Percentiles rank a stretch among this genome's conserved stretches.
Conservation (phyloP, 2,797 vertebrate species). For the Schizopygopsis pylzovi region DNA sequence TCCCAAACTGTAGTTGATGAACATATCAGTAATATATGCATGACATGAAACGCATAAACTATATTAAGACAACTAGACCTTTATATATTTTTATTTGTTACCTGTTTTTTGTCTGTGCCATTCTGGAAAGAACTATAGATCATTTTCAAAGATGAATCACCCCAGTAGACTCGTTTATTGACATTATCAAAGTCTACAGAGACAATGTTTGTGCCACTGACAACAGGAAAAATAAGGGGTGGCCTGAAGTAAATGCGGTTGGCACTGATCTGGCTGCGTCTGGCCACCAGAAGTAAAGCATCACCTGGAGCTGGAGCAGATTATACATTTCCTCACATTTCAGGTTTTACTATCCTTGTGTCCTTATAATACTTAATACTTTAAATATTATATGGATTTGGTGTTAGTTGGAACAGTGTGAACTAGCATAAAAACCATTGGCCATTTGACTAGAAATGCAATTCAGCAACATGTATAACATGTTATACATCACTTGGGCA, state of each 20-base stretch:
- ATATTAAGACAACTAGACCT: not conserved
- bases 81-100: slow-evolving; percentile 67
- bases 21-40: not conserved
- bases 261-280: slow-evolving; percentile 84
- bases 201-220: slow-evolving; percentile 83
- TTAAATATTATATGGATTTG: not conserved
- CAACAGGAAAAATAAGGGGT: slow-evolving; percentile 78
- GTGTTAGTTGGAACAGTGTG: not conserved
- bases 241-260: slow-evolving; percentile 81
- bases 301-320: slow-evolving; percentile 74
- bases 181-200: slow-evolving; percentile 89
- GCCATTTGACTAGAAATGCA: not conserved
- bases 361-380: not conserved
- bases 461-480: not conserved
- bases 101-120: slow-evolving; percentile 85
- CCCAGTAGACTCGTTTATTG: slow-evolving; percentile 89
- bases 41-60: not conserved
- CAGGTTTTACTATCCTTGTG: not conserved
- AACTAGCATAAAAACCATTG: not conserved
- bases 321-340: not conserved
- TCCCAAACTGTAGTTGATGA: not conserved
- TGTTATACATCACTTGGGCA: not conserved
- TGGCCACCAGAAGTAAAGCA: slow-evolving; percentile 85
- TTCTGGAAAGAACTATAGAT: slow-evolving; percentile 88
- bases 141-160: slow-evolving; percentile 86